A percentile compares a stretch with the other conserved stretches of the same genome.
These are phyloP conservation scores for Nemapogon koenigi DNA, from an alignment of 2,888 invertebrate species.

Conservation along the genomic window DNA sequence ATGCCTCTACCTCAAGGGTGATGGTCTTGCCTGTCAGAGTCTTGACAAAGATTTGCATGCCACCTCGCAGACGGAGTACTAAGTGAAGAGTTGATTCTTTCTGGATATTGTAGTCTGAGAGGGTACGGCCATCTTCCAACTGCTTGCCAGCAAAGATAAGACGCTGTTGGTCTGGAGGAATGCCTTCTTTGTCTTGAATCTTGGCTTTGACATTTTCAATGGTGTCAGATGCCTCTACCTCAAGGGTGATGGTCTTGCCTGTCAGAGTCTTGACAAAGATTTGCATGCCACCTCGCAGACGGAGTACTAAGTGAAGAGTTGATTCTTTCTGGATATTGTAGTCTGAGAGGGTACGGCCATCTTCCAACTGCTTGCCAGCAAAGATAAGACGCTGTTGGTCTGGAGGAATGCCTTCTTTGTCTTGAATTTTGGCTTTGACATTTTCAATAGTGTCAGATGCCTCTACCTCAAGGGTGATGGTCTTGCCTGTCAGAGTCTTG, in stretches of 20 bases:
- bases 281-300: slow-evolving; percentile 15
- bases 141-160: slow-evolving; percentile 14
- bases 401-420: slow-evolving; percentile 16
- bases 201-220: slow-evolving; percentile 15
- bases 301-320: slow-evolving; percentile 13
- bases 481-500: slow-evolving; percentile 16
- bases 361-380: slow-evolving; percentile 16
- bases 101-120: slow-evolving; percentile 13
- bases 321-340: slow-evolving; percentile 17
- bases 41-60: slow-evolving; percentile 33
- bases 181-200: slow-evolving; percentile 15
- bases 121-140: slow-evolving; percentile 13
- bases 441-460: slow-evolving; percentile 16
- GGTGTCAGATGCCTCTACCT: slow-evolving; percentile 13
- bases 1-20: slow-evolving; percentile 28
- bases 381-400: slow-evolving; percentile 16
- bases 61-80: slow-evolving; percentile 7
- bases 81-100: slow-evolving; percentile 12
- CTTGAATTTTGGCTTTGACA: slow-evolving; percentile 17
- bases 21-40: slow-evolving; percentile 32
- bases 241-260: slow-evolving; percentile 14
- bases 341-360: slow-evolving; percentile 15
- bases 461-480: slow-evolving; percentile 16
- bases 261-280: slow-evolving; percentile 15
- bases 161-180: slow-evolving; percentile 15